A percentile compares a stretch with the other conserved stretches of the same genome.
Conservation (phyloP, 2,797 vertebrate species). For the Spinus olivaceus region DNA sequence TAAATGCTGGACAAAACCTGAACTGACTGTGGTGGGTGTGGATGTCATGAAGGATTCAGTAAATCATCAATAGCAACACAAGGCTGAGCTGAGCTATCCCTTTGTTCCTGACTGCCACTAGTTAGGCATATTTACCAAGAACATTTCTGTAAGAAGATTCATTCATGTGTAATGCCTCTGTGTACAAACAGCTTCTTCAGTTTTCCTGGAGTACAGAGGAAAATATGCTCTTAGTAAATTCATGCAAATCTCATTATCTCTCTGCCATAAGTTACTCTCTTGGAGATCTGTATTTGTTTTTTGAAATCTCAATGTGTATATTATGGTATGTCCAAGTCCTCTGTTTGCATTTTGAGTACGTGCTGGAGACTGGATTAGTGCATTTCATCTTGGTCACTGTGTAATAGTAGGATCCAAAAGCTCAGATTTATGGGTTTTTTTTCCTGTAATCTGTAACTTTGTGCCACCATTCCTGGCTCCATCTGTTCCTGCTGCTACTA, state of each 20-base stretch:
- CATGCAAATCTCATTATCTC: not conserved
- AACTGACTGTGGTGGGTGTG: not conserved
- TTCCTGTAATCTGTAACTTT: not conserved
- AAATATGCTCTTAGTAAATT: not conserved
- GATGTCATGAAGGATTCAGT: not conserved
- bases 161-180: not conserved
- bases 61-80: not conserved
- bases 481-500: not conserved
- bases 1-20: not conserved
- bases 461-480: not conserved
- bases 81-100: not conserved
- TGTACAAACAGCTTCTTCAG: not conserved
- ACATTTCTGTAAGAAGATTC: not conserved
- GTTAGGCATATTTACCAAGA: constrained; percentile 3
- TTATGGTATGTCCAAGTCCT: not conserved
- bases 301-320: not conserved
- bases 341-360: not conserved
- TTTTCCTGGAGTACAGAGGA: not conserved
- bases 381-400: not conserved
- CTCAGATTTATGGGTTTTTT: not conserved
- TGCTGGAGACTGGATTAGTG: not conserved
- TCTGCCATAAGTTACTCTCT: not conserved
- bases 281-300: not conserved
- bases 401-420: not conserved
- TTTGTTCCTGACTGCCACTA: constrained; percentile 31